Evolutionary conservation across 2,888 invertebrate species (phyloP).

Genomic region (Geotrupes spiniger): DNA sequence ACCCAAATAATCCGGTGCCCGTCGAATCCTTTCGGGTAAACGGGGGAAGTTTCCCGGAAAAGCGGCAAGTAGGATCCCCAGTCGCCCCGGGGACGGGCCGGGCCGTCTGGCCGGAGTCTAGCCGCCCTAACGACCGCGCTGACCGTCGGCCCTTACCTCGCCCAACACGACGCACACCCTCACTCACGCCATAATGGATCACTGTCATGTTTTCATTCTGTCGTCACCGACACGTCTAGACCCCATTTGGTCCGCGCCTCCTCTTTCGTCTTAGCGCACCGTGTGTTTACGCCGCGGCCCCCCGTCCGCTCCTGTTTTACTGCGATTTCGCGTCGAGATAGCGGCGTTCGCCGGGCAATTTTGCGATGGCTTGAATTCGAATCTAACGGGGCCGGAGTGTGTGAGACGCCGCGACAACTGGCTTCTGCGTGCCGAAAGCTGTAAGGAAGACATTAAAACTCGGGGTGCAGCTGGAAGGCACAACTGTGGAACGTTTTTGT

Average conservation of each 20-base stretch:
- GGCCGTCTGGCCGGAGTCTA: slow-evolving; percentile 44
- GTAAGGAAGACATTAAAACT: too few species aligned
- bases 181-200: slow-evolving; percentile 36
- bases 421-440: too few species aligned
- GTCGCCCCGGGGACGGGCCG: slow-evolving; percentile 32
- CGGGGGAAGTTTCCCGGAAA: slow-evolving; percentile 41
- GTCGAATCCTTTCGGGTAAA: slow-evolving; percentile 43
- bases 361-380: too few species aligned
- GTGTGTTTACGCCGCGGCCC: slow-evolving; percentile 2
- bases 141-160: slow-evolving; percentile 33
- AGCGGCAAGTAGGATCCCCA: slow-evolving; percentile 43
- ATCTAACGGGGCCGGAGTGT: too few species aligned
- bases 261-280: neutral
- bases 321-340: neutral
- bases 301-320: slow-evolving; percentile 5
- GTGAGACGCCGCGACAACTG: too few species aligned
- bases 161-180: slow-evolving; percentile 27
- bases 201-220: slow-evolving; percentile 34
- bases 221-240: slow-evolving; percentile 26
- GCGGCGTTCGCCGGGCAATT: neutral
- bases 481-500: too few species aligned
- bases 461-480: too few species aligned
- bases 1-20: slow-evolving; percentile 29
- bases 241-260: slow-evolving; percentile 15
- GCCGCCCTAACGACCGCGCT: slow-evolving; percentile 41